phyloP scores from a whole-genome alignment of 1,140 invertebrate species.

The Centruroides sculpturatus region DNA sequence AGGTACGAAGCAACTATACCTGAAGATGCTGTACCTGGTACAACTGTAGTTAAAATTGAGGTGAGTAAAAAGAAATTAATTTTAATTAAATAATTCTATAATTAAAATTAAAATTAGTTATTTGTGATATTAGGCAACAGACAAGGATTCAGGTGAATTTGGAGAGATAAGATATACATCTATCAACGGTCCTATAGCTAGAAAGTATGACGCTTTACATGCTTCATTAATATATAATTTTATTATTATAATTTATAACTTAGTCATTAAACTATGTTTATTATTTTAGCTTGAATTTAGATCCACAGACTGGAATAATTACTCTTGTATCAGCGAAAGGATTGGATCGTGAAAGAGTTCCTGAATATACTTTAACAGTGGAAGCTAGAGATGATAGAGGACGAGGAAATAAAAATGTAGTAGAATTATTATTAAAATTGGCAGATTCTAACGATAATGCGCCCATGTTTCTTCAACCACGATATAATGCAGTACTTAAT shows the following conservation, averaged over 20 bases:
- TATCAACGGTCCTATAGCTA: slow-evolving; percentile 54
- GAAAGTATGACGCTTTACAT: slow-evolving; percentile 22
- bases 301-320: slow-evolving; percentile 64
- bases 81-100: too few relatives aligned
- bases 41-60: slow-evolving; percentile 43
- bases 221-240: not conserved
- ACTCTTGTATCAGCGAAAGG: slow-evolving; percentile 50
- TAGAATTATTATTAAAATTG: slow-evolving; percentile 17
- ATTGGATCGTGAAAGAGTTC: slow-evolving; percentile 58
- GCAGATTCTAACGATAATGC: slow-evolving; percentile 54
- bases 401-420: slow-evolving; percentile 37
- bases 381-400: slow-evolving; percentile 75
- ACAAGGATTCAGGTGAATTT: slow-evolving; percentile 53
- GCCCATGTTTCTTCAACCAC: slow-evolving; percentile 58
- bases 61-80: not conserved
- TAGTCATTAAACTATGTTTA: slow-evolving; percentile 4
- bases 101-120: not conserved
- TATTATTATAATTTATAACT: not conserved
- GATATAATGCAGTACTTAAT: slow-evolving; percentile 68
- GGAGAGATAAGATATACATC: slow-evolving; percentile 58
- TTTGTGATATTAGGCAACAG: slow-evolving; percentile 42
- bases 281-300: slow-evolving; percentile 52
- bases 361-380: slow-evolving; percentile 55
- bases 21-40: slow-evolving; percentile 63
- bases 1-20: slow-evolving; percentile 54